Percentiles rank a stretch among this genome's conserved stretches.
These are phyloP conservation scores for Parnassius mnemosyne DNA, from an alignment of 2,888 invertebrate species.

Conservation along the genomic window DNA sequence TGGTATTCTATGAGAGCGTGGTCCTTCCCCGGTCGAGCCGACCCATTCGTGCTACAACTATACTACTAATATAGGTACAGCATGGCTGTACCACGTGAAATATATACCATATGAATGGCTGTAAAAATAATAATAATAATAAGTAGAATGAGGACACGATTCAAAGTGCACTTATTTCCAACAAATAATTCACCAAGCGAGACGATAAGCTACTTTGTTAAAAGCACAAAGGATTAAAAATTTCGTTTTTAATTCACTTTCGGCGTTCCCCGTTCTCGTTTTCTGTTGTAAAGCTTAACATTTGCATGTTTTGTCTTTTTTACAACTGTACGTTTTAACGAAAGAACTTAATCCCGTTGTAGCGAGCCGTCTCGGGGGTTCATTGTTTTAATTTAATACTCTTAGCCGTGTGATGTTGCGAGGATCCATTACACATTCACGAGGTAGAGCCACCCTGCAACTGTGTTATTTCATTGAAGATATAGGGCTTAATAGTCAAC, in stretches of 20 bases:
- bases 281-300: constrained; percentile 4
- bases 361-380: background rate
- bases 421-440: too few relatives aligned
- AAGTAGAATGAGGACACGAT: background rate
- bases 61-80: too few relatives aligned
- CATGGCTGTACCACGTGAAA: too few relatives aligned
- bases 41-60: too few relatives aligned
- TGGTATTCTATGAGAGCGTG: too few relatives aligned
- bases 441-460: too few relatives aligned
- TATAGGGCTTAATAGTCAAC: too few relatives aligned
- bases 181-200: constrained; percentile 4
- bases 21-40: too few relatives aligned
- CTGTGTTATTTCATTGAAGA: too few relatives aligned
- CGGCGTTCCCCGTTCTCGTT: background rate
- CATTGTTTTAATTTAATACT: background rate
- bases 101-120: too few relatives aligned
- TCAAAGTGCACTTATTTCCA: background rate
- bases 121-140: too few relatives aligned
- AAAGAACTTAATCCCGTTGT: constrained; percentile 8
- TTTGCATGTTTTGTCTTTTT: constrained; percentile 8
- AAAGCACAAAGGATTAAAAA: constrained; percentile 15
- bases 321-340: constrained; percentile 1
- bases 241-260: constrained; percentile 6
- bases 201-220: constrained; percentile 8
- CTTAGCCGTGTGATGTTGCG: background rate